Percentiles rank a stretch among this genome's conserved stretches.
phyloP scores from a whole-genome alignment of 2,797 vertebrate genomes.

The Spea hammondii region DNA sequence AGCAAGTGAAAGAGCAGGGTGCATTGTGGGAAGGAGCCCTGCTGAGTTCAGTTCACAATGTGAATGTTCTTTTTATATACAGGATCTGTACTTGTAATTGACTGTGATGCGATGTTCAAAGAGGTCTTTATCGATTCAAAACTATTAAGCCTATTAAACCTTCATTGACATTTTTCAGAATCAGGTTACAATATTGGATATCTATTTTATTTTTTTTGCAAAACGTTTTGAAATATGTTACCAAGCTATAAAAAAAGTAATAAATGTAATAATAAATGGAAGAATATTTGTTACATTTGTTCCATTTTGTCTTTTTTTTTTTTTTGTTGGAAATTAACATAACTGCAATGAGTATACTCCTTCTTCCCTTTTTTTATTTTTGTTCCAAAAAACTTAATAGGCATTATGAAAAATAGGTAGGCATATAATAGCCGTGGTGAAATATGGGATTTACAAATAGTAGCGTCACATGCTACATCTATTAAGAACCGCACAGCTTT shows the following conservation, averaged over 20 bases:
- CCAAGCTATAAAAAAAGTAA: slow-evolving; percentile 3
- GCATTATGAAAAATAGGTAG: slow-evolving; percentile 20
- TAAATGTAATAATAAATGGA: neutral
- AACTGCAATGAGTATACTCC: slow-evolving; percentile 9
- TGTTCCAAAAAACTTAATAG: slow-evolving; percentile 30
- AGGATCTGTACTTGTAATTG: slow-evolving; percentile 49
- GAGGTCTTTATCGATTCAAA: slow-evolving; percentile 45
- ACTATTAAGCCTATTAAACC: slow-evolving; percentile 38
- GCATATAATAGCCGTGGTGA: slow-evolving; percentile 19
- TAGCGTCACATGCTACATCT: neutral
- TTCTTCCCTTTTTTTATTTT: neutral
- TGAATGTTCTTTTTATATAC: slow-evolving; percentile 51
- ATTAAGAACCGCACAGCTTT: neutral
- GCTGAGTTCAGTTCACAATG: slow-evolving; percentile 50
- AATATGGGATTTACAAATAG: slow-evolving; percentile 16
- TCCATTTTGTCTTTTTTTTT: neutral
- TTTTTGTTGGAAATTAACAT: slow-evolving; percentile 17
- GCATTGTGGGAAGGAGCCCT: slow-evolving; percentile 48
- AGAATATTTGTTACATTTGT: slow-evolving; percentile 23
- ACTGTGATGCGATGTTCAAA: slow-evolving; percentile 53
- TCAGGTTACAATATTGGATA: slow-evolving; percentile 6
- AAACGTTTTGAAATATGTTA: neutral
- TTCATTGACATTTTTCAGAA: slow-evolving; percentile 18
- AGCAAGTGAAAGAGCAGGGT: slow-evolving; percentile 40
- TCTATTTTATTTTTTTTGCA: slow-evolving; percentile 7